Evolutionary conservation across 92 coral and sea anemone genomes (phyloP), one percentile per base, ranked within the genome.

Genomic region (Galaxea fascicularis): DNA sequence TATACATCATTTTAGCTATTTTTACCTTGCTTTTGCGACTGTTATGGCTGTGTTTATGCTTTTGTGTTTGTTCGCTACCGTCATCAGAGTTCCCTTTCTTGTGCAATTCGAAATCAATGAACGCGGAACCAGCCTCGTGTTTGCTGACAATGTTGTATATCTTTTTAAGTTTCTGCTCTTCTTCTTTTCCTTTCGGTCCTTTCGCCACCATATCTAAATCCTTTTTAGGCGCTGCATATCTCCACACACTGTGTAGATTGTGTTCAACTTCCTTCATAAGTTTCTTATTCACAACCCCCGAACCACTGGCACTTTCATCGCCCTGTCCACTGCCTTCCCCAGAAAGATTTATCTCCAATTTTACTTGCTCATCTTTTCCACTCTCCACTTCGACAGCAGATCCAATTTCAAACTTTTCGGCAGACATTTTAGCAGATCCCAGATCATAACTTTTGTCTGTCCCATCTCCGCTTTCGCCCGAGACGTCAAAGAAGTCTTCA

Each of bases 201-300:
- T 25, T 82, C n/a, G 86, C 86, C 3, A 82, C 86, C 86, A 82
- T 82, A 60, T 82, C 86, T 41, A 82, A 82, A 59, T 82, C 86
- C 47, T 82, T 82, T 45, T 82, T 82, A 44, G 86, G 86, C 57
- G 86, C 77, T 0, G 86, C 86, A 18, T 82, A 82, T 25, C 86
- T 71, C 86, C 86, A 82, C 21, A 82, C 78, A 53, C 58, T 70
- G 47, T 82, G 86, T 69, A 82, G 73, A 45, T 71, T 82, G 10
- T 82, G 86, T 45, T 82, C 86, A 56, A 82, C 86, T 70, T 82
- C 86, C 29, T 58, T 82, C 86, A 82, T 31, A 24, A 82, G 86
- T 45, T 82, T 59, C 21, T 20, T 82, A 56, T 70, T 70, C 0
- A 70, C 46, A 3, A 24, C 17, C 22, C 86, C 78, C 9, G 86